Conservation (phyloP, 2,888 invertebrate species). For the Rhaphigaster nebulosa region DNA sequence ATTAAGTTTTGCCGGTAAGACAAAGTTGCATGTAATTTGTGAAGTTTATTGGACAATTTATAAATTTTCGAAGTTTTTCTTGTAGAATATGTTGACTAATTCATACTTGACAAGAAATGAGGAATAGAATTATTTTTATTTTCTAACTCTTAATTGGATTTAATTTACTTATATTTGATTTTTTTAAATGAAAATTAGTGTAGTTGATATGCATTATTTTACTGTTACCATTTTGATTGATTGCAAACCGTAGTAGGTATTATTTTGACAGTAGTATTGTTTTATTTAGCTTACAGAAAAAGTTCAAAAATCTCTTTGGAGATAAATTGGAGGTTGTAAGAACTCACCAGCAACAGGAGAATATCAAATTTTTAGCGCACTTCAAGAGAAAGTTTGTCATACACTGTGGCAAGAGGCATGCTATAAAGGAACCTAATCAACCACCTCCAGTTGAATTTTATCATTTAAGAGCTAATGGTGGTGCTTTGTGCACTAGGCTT, state of each 20-base stretch:
- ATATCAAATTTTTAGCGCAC: constrained; percentile 97
- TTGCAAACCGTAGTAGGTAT: neutral
- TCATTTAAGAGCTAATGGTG: constrained; percentile 96
- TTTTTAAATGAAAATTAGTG: neutral
- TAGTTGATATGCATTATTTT: neutral
- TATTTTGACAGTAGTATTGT: neutral
- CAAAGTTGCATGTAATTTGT: no score
- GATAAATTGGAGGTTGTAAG: constrained; percentile 94
- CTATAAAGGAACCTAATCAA: constrained; percentile 69
- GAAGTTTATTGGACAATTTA: no score
- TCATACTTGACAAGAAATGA: no score
- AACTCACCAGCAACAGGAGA: constrained; percentile 98
- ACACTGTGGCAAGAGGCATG: constrained; percentile 85
- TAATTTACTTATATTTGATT: no score
- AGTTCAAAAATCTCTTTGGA: constrained; percentile 88
- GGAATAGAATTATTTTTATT: no score
- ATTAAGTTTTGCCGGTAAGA: no score
- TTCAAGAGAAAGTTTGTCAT: constrained; percentile 96
- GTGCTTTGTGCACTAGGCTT: constrained; percentile 90
- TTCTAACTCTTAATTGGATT: no score
- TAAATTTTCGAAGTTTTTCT: neutral
- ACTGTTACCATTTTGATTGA: no score
- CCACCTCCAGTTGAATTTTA: constrained; percentile 86
- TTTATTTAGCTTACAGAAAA: constrained; percentile 80
- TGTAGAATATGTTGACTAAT: neutral